Base-by-base conservation (phyloP, 2,888 invertebrate genomes). In the Endomychus coccineus region DNA sequence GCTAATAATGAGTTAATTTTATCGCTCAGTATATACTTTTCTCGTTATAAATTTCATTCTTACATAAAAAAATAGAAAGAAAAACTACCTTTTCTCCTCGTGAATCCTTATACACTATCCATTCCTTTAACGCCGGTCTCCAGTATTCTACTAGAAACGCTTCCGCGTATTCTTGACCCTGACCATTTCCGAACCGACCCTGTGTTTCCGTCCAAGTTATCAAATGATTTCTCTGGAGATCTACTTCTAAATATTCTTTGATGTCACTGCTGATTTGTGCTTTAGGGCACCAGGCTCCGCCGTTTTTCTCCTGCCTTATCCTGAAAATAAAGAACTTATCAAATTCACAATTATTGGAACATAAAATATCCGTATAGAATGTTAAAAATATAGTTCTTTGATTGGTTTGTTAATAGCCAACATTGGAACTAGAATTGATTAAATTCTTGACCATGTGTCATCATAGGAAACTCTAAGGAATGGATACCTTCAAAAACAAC, bases 211-310 rank as follows among this genome's bases (percentile, higher is more conserved):
- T 82, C 66, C 77, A 80, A 1, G 89, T 87, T 55, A 92, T 78
- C 52, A 89, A 71, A 61, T 83, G 83, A 54, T 83, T 75, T 38
- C 71, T 73, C 12, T 72, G 74, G 25, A 92, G 71, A 58, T 90
- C 82, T 32, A 87, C 76, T 64, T 92, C 87, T 29, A 92, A 70
- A 64, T 78, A 91, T 61, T 92, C 90, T 9, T 83, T 77, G 39
- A 83, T 78, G 37, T 77, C 76, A 34, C 78, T 75, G 48, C 79
- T 76, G 50, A 89, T 85, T 55, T 83, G 78, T 1, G 80, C 80
- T 55, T 83, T 81, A 5, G 92, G 91, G 65, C 92, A 92, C 92
- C 92, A 92, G 0, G 92, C 91, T 1, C 92, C 92, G 1, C 90
- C 89, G 44, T 84, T 83, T 50, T 80, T 78, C 59, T 91, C 91